Percentiles rank a stretch among this genome's conserved stretches.
Evolutionary conservation across 2,113 vertebrate species (phyloP).

Genomic region (Limnothrissa miodon): DNA sequence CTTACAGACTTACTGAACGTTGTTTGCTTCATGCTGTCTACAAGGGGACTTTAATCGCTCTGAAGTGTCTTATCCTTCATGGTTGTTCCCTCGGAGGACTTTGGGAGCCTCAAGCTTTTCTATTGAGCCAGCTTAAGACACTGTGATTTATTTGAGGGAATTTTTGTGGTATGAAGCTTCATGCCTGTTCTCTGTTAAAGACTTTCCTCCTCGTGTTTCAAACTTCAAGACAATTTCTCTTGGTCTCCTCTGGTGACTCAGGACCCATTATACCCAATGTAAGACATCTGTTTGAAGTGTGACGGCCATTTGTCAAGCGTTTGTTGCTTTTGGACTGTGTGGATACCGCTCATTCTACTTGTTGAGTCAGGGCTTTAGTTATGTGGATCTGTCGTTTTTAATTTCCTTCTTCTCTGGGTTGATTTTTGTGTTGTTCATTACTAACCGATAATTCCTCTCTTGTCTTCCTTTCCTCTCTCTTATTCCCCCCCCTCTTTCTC

Average conservation of each 20-base stretch:
- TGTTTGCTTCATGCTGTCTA: neutral
- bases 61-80: neutral
- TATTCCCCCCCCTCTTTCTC: conserved; percentile 42
- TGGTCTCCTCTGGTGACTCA: neutral
- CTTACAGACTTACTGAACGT: neutral
- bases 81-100: neutral
- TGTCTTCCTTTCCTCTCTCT: conserved; percentile 23
- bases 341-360: neutral
- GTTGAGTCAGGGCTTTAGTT: neutral
- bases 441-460: neutral
- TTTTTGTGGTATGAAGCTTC: neutral
- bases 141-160: neutral
- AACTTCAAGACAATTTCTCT: neutral
- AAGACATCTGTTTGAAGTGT: neutral
- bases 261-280: neutral
- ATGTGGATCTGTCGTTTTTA: neutral
- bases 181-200: neutral
- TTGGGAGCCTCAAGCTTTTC: neutral
- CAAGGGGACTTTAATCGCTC: neutral
- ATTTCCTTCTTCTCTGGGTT: neutral
- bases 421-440: neutral
- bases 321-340: neutral
- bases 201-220: neutral
- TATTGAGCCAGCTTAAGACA: neutral
- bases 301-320: neutral